phyloP scores from a whole-genome alignment of 2,113 vertebrate species.

The Galbula dea region DNA sequence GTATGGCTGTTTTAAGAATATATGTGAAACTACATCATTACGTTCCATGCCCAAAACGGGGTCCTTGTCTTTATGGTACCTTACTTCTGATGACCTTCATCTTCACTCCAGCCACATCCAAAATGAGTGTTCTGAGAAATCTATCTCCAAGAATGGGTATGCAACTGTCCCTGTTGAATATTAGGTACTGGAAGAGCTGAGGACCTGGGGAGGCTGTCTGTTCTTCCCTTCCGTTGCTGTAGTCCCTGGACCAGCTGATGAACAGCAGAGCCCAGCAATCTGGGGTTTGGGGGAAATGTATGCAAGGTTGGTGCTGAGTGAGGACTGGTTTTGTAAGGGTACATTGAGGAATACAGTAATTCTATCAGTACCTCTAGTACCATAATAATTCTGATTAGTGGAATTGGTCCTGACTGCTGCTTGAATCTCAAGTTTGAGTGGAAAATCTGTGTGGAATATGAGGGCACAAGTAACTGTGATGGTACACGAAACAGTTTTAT shows the following conservation, averaged over 20 bases:
- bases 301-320: background rate
- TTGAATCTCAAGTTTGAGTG: background rate
- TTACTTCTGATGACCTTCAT: background rate
- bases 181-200: background rate
- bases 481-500: background rate
- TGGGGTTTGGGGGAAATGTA: accelerated
- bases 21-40: background rate
- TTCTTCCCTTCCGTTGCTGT: background rate
- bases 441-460: background rate
- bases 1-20: background rate
- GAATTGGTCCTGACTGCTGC: background rate
- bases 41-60: background rate
- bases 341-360: background rate
- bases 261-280: background rate
- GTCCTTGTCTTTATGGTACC: background rate
- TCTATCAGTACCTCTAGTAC: background rate
- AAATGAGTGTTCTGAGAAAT: background rate
- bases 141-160: accelerated
- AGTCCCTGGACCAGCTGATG: background rate
- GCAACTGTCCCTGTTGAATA: accelerated
- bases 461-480: background rate
- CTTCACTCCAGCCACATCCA: background rate
- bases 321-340: no score
- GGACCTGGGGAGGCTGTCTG: background rate
- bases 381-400: background rate